A percentile compares a stretch with the other conserved stretches of the same genome.
Conservation (phyloP, 1,140 invertebrate genomes). For the Helicoverpa zea region DNA sequence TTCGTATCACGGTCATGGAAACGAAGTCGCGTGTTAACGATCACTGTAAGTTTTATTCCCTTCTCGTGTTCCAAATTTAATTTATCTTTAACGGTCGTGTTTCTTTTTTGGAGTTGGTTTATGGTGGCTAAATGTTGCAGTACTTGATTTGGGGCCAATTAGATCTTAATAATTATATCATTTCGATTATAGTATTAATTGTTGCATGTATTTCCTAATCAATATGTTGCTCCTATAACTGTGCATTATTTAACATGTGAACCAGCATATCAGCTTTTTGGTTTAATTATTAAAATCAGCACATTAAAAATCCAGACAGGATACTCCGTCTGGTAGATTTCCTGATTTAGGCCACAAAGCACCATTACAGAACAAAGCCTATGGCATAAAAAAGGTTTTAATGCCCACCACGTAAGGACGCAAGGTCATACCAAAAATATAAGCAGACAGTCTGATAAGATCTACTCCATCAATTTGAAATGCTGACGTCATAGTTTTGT, state of each 20-base stretch:
- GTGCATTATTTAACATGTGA: neutral
- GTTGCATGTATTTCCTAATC: too few relatives aligned
- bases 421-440: constrained; percentile 24
- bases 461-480: constrained; percentile 18
- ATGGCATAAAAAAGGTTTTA: constrained; percentile 32
- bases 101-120: neutral
- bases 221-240: too few relatives aligned
- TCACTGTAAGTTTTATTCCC: neutral
- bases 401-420: constrained; percentile 31
- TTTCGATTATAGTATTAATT: too few relatives aligned
- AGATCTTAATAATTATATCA: too few relatives aligned
- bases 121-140: neutral
- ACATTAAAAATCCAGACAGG: constrained; percentile 7
- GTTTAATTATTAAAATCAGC: neutral
- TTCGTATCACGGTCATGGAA: constrained; percentile 24
- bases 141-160: neutral
- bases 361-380: constrained; percentile 28
- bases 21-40: constrained; percentile 35
- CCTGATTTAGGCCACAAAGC: constrained; percentile 35
- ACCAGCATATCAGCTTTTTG: too few relatives aligned
- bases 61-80: constrained; percentile 12
- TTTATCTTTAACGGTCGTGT: constrained; percentile 11
- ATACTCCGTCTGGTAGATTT: neutral
- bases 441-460: constrained; percentile 7
- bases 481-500: constrained; percentile 34